Base-by-base conservation (phyloP, 1,140 invertebrate species). In the Drosophila truncata region DNA sequence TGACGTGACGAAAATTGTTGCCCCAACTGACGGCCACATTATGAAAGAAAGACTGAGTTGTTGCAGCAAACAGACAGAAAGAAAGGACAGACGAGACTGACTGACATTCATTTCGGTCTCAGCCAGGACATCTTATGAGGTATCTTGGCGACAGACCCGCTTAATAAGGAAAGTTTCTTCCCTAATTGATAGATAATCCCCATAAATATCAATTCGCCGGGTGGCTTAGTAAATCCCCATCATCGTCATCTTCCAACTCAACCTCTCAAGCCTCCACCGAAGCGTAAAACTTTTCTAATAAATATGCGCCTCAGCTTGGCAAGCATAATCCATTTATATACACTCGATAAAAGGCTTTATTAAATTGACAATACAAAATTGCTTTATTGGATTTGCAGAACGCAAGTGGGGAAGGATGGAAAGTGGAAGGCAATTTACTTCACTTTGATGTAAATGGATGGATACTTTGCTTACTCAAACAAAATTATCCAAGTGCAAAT, bases 321-420 rank as follows among this genome's bases (percentile, higher is more conserved):
- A 35, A 58, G 54, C 73, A 66, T 84, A 88, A 88, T 83, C 80
- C 81, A 49, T 64, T 84, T 88, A 88, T 81, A 67, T 49, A 54
- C 41, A 80, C 77, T 75, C 70, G 70, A 83, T 88, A 87, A 81
- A 83, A 78, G 65, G 66, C 78, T 83, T 88, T 87, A 74, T 78
- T 78, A 88, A 75, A 83, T 88, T 83, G 78, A 88, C 80, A 88
- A 86, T 82, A 85, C 69, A 65, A 76, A 82, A 83, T 83, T 83
- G 78, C 64, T 74, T 88, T 83, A 78, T 64, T 78, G 52, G 63
- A 80, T 74, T 70, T 46, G 37, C 39, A 47, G 47, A 58, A 47
- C 4, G 29, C 10, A 41, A 44, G 57, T 31, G 31, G 46, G 33
- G 14, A 10, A 10, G 25, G 23, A 8, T 4, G 35, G 23, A n/a